Evolutionary conservation across 2,888 invertebrate genomes (phyloP).

Genomic region (Macrostomum cliftonense): DNA sequence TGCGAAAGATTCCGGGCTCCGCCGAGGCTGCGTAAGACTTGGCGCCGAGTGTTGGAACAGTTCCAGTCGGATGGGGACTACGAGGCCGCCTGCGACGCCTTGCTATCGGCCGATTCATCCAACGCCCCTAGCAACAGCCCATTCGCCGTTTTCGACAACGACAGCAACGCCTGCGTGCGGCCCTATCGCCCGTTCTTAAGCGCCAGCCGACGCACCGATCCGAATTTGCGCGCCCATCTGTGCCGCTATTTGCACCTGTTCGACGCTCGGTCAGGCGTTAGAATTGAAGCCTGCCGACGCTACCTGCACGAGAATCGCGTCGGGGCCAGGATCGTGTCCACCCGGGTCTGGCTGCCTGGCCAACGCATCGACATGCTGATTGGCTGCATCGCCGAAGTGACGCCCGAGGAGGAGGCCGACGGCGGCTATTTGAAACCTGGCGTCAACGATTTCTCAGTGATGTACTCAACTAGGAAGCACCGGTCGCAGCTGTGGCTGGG

Average conservation of each 20-base stretch:
- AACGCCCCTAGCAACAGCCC: too few relatives aligned
- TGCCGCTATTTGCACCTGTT: constrained; percentile 82
- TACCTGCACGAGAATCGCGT: constrained; percentile 82
- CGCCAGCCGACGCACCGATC: too few relatives aligned
- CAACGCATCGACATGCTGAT: constrained; percentile 47
- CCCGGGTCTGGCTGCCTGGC: constrained; percentile 55
- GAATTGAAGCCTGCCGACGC: constrained; percentile 76
- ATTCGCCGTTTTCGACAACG: too few relatives aligned
- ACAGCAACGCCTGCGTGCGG: too few relatives aligned
- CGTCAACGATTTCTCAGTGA: constrained; percentile 95
- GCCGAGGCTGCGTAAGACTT: too few relatives aligned
- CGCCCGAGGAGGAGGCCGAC: constrained; percentile 73
- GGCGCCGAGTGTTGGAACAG: too few relatives aligned
- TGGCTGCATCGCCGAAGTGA: constrained; percentile 89
- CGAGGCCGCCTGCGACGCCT: too few relatives aligned
- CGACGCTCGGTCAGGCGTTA: constrained; percentile 79
- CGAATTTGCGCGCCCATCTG: constrained; percentile 31
- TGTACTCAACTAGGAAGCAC: constrained; percentile 96
- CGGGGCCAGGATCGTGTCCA: constrained; percentile 86
- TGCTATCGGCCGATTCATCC: too few relatives aligned
- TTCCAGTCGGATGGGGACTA: too few relatives aligned
- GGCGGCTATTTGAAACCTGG: constrained; percentile 58
- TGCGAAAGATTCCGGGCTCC: constrained; percentile 43
- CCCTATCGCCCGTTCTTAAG: too few relatives aligned
- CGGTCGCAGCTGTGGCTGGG: constrained; percentile 97